phyloP scores from a whole-genome alignment of 2,113 vertebrate genomes.

The Marmota flaviventris region DNA sequence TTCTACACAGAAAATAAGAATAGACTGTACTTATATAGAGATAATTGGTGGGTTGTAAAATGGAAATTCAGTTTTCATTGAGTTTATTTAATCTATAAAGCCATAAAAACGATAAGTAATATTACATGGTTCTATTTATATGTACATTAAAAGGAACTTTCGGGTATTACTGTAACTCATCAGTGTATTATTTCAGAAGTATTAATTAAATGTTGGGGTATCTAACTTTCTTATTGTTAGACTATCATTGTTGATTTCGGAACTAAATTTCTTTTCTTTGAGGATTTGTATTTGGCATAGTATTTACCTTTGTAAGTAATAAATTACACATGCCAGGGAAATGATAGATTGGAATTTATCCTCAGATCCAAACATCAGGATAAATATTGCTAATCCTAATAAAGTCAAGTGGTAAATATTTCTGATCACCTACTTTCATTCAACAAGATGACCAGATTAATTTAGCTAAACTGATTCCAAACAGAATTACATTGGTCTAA shows the following conservation, averaged over 20 bases:
- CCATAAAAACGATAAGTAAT: background rate
- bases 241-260: no score
- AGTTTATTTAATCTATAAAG: background rate
- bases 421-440: constrained; percentile 22
- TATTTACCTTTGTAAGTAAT: constrained; percentile 53
- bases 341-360: constrained; percentile 56
- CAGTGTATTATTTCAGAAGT: constrained; percentile 57
- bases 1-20: constrained; percentile 26
- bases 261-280: no score
- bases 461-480: constrained; percentile 69
- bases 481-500: no score
- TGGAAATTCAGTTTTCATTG: constrained; percentile 57
- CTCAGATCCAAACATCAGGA: constrained; percentile 68
- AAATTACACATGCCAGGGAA: constrained; percentile 80
- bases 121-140: background rate
- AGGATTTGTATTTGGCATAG: no score
- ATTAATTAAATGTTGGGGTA: background rate
- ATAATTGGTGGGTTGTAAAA: constrained; percentile 66
- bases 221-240: no score
- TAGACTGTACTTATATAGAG: constrained; percentile 59
- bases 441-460: background rate
- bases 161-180: constrained; percentile 28
- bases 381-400: constrained; percentile 69
- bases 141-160: constrained; percentile 2
- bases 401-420: background rate